Evolutionary conservation across 1,140 invertebrate species (phyloP).

Genomic region (Cotesia typhae): DNA sequence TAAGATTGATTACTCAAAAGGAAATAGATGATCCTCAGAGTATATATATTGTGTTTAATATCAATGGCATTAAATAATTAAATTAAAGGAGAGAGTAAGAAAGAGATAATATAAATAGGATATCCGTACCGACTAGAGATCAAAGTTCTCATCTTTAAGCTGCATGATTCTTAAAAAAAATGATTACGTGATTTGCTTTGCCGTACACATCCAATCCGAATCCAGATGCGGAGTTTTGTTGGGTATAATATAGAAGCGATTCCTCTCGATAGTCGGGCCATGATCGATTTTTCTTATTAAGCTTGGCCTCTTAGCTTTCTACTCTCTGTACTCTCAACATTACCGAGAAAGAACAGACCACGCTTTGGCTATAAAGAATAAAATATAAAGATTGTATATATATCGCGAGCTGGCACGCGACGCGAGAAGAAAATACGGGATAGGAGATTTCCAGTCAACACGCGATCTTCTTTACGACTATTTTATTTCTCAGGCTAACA

Average conservation of each 20-base stretch:
- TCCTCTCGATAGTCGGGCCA: conserved; percentile 22
- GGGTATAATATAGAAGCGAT: conserved; percentile 21
- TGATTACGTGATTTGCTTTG: conserved; percentile 20
- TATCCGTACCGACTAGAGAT: conserved; percentile 22
- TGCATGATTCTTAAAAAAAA: background rate
- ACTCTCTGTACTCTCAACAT: background rate
- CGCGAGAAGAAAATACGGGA: background rate
- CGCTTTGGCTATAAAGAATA: too few species aligned
- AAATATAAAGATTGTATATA: too few species aligned
- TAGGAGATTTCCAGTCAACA: conserved; percentile 11
- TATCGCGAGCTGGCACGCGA: conserved; percentile 15
- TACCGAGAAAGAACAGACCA: too few species aligned
- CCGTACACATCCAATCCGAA: background rate
- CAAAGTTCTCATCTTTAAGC: conserved; percentile 24
- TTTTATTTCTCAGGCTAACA: background rate
- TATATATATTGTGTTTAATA: background rate
- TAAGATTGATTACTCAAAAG: conserved; percentile 36
- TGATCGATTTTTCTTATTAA: conserved; percentile 22
- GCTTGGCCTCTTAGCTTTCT: background rate
- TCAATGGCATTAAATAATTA: background rate
- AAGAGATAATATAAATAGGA: too few species aligned
- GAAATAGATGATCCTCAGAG: conserved; percentile 10
- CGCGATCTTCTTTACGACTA: conserved; percentile 20
- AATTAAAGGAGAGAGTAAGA: background rate
- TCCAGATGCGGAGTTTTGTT: background rate